Conservation (phyloP, 2,888 invertebrate species). For the Drosophila paramelanica region DNA sequence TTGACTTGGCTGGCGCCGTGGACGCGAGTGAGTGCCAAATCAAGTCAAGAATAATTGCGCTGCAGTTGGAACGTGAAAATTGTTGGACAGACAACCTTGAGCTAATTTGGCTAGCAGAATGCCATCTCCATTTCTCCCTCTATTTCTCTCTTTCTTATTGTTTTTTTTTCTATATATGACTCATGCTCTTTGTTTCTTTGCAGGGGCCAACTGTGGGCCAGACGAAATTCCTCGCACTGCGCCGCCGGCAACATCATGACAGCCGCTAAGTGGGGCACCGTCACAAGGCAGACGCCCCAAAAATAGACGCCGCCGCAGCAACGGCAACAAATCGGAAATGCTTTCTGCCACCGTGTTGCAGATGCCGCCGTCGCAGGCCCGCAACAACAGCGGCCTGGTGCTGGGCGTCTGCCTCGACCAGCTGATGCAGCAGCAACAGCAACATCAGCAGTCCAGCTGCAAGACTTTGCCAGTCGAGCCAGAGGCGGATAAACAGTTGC, state of each 20-base stretch:
- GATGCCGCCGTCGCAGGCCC: constrained; percentile 22
- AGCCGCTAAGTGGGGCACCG: constrained; percentile 80
- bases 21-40: constrained; percentile 61
- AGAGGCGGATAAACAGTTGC: background rate
- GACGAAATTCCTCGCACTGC: constrained; percentile 70
- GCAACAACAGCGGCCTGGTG: constrained; percentile 61
- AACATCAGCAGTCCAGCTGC: background rate
- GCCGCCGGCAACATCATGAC: constrained; percentile 70
- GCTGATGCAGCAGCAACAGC: constrained; percentile 60
- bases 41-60: constrained; percentile 72
- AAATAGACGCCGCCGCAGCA: constrained; percentile 64
- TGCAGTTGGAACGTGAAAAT: constrained; percentile 70
- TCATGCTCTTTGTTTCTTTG: constrained; percentile 36
- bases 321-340: constrained; percentile 59
- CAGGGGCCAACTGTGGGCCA: constrained; percentile 70
- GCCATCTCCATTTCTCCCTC: constrained; percentile 2
- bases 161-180: constrained; percentile 14
- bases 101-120: constrained; percentile 72
- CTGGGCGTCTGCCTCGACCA: constrained; percentile 73
- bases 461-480: constrained; percentile 23
- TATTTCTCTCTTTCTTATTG: constrained; percentile 3
- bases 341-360: constrained; percentile 40
- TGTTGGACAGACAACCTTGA: constrained; percentile 73
- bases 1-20: constrained; percentile 61
- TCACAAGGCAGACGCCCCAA: constrained; percentile 78